Percentiles rank a stretch among this genome's conserved stretches.
Conservation (phyloP, 64 coral and sea anemone genomes). For the Acropora yongei region DNA sequence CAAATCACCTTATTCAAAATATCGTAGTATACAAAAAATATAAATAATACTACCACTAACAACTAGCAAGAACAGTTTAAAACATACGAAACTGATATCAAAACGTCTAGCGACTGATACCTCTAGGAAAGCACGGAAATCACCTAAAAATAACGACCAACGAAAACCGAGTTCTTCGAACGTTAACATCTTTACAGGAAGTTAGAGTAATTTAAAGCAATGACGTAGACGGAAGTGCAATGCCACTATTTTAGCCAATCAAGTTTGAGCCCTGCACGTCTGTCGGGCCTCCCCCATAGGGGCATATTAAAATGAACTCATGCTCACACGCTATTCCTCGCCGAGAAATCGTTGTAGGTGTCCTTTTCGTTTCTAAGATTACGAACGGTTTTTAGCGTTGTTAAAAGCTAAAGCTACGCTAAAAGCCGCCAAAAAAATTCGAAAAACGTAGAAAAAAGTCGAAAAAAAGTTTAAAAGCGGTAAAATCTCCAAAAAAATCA, state of each 20-base stretch:
- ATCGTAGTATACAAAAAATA: no score
- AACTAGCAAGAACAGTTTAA: no score
- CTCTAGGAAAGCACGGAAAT: no score
- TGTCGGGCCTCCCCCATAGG: conserved; percentile 49
- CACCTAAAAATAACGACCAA: background rate
- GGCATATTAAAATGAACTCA: conserved; percentile 33
- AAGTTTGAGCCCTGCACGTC: conserved; percentile 24
- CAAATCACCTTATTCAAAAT: no score
- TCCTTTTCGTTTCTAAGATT: conserved; percentile 36
- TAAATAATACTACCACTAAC: no score
- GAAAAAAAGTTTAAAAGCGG: conserved; percentile 85
- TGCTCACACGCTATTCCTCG: conserved; percentile 75
- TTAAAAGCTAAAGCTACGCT: conserved; percentile 69
- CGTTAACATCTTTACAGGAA: no score
- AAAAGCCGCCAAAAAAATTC: conserved; percentile 97
- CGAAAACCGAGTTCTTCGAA: background rate
- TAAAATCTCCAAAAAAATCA: conserved; percentile 84
- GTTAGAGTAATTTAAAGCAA: background rate
- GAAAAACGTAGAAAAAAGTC: conserved; percentile 75
- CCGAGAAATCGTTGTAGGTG: conserved; percentile 79
- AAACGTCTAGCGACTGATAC: no score
- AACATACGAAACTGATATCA: no score
- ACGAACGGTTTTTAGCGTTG: conserved; percentile 85
- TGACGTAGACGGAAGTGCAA: conserved; percentile 65
- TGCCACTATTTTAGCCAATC: conserved; percentile 55